Evolutionary conservation across 1,140 invertebrate species (phyloP), one percentile per base, ranked within the genome.

Genomic region (Drosophila gunungcola): DNA sequence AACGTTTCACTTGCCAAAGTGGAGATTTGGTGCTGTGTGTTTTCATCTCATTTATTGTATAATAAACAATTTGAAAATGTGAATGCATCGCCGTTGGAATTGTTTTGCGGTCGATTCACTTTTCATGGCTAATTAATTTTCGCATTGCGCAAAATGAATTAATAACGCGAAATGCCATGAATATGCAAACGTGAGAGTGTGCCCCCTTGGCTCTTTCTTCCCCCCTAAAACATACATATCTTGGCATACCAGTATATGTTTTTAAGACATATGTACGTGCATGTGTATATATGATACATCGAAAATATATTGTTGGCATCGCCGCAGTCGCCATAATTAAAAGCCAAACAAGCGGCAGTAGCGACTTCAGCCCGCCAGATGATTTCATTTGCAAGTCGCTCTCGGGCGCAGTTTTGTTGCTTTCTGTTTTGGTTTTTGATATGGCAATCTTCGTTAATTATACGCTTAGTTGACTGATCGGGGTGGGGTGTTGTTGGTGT

Each of bases 61-160:
- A 68, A 65, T 78, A 65, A 78, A 73, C 65, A 78, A 60, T 74
- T 84, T 86, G 78, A 29, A 86, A 74, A 81, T 85, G 39, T 25
- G 70, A 67, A 76, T 76, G 73, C 73, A 76, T 54, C 43, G 42
- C 38, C 13, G 73, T 60, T 77, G 73, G 73, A 69, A 77, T 69
- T 77, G 83, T 88, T 86, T 88, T 88, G 83, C 84, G 83, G 65
- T 86, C 84, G 84, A 86, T 86, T 86, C 83, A 89, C 84, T 86
- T 86, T 86, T 86, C 84, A 89, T 89, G 84, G 85, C 84, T 90
- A 89, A 89, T 89, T 89, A 89, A 89, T 89, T 89, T 89, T 89
- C 84, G 84, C 74, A 89, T 90, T 89, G 84, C 85, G 80, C 84
- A 80, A 90, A 88, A 89, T 89, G 81, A 89, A 89, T 89, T 89